Base-by-base conservation (phyloP, 2,888 invertebrate species). In the Deilephila elpenor region DNA sequence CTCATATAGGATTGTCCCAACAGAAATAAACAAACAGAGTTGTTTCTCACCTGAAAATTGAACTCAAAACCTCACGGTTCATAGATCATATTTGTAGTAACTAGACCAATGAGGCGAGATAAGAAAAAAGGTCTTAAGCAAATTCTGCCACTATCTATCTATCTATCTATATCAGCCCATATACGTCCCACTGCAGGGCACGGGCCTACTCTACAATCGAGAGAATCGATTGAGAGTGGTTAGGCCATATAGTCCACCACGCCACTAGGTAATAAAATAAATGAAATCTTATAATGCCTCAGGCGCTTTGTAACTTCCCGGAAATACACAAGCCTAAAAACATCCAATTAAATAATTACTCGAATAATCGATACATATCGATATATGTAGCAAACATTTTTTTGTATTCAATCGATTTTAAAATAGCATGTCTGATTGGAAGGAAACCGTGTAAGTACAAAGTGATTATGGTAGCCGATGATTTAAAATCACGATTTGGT, bases 291-390 rank as follows among this genome's bases (percentile, higher is more conserved):
- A 25, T 17, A 25, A 51, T 20, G 17, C 67, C 44, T 17, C 8
- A 25, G 25, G 67, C 67, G 51, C 25, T 29, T 67, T 2, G 17
- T 25, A 25, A 20, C 59, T 71, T 71, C 59, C 59, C 34, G 25
- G 64, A 53, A 67, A 51, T 44, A 32, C 37, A 74, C 25, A 64
- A 62, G 59, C 56, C 64, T 74, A 74, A 74, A 71, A 32, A 72
- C 53, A 51, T 51, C 53, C 53, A 51, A 51, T 62, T 61, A 25
- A 56, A 56, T 72, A 72, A 62, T 20, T 64, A 71, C 71, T 61
- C 53, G 59, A 59, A 17, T 51, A 44, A 59, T 70, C 59, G 71
- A 62, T 61, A 75, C 53, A 70, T 44, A 44, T 59, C 29, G 56
- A 56, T 56, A 44, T 11, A n/a, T 56, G 56, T 56, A 56, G 19